phyloP scores from a whole-genome alignment of 1,140 invertebrate genomes.

The Drosophila dunni region DNA sequence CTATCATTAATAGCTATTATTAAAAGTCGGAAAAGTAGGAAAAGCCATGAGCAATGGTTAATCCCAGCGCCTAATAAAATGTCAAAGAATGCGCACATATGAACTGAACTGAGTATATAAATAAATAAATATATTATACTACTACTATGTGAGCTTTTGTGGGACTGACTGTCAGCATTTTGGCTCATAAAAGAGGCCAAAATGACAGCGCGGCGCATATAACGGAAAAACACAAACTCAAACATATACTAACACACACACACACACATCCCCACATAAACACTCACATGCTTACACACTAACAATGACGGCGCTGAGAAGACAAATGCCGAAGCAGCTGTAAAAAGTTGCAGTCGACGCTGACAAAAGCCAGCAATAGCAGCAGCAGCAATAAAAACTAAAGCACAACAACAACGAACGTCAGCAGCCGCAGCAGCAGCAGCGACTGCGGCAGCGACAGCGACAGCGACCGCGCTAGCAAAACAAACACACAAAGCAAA shows the following conservation, averaged over 20 bases:
- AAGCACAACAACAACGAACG: slow-evolving; percentile 8
- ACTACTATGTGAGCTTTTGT: not conserved
- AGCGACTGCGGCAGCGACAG: slow-evolving; percentile 2
- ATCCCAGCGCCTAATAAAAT: slow-evolving; percentile 45
- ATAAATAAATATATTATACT: slow-evolving; percentile 18
- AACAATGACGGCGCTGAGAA: slow-evolving; percentile 1
- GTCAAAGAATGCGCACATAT: slow-evolving; percentile 60
- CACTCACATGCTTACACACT: not conserved
- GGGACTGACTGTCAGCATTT: slow-evolving; percentile 47
- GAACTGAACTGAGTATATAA: slow-evolving; percentile 19
- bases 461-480: slow-evolving; percentile 1
- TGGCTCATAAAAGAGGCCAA: slow-evolving; percentile 47
- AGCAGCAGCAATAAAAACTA: slow-evolving; percentile 3
- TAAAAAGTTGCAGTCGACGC: slow-evolving; percentile 31
- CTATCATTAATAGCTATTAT: slow-evolving; percentile 19
- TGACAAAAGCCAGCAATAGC: slow-evolving; percentile 20
- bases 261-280: not conserved
- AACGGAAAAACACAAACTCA: slow-evolving; percentile 3
- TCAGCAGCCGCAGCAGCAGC: not conserved
- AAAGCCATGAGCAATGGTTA: slow-evolving; percentile 48
- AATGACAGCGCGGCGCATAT: not conserved
- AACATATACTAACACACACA: not conserved
- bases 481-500: slow-evolving; percentile 18
- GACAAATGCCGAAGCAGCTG: slow-evolving; percentile 44
- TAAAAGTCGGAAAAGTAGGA: slow-evolving; percentile 8